Conservation (phyloP, 2,113 vertebrate genomes). For the Choloepus hoffmanni region DNA sequence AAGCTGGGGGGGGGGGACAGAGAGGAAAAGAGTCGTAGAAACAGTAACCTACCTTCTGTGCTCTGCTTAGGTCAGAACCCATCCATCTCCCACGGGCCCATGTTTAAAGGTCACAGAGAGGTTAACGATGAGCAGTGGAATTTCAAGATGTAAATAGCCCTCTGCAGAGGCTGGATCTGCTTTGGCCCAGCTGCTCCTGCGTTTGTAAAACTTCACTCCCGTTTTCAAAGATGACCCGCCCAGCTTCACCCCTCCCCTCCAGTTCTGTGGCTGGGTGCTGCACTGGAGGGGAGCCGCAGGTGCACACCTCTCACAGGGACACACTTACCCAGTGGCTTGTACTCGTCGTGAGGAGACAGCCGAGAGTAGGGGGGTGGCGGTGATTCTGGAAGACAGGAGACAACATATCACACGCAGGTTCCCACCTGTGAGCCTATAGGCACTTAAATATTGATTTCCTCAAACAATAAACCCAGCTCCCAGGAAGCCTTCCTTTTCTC, state of each 20-base stretch:
- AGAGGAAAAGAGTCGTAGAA: neutral
- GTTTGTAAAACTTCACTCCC: constrained; percentile 67
- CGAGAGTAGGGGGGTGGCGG: constrained; percentile 98
- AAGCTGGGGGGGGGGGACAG: neutral
- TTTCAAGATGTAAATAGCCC: constrained; percentile 69
- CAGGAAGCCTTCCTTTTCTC: neutral
- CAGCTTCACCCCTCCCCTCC: constrained; percentile 14
- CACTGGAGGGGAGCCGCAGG: neutral
- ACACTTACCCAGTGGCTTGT: constrained; percentile 98
- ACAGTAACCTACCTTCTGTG: constrained; percentile 40
- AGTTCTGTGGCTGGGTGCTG: neutral
- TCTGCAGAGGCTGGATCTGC: constrained; percentile 12
- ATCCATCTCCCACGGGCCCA: constrained; percentile 67
- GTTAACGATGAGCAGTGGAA: constrained; percentile 72
- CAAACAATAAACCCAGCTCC: constrained; percentile 21
- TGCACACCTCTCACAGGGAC: neutral
- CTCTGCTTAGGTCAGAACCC: constrained; percentile 45
- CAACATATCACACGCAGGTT: neutral
- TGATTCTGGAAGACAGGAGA: constrained; percentile 94
- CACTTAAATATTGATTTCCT: constrained; percentile 26
- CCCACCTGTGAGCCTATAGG: neutral
- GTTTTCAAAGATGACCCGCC: constrained; percentile 67
- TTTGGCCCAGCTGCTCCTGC: neutral
- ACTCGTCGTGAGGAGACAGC: constrained; percentile 96
- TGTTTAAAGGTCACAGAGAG: constrained; percentile 76